These are phyloP conservation scores for Pyrocoelia pectoralis DNA, from an alignment of 2,888 invertebrate species.

Conservation along the genomic window DNA sequence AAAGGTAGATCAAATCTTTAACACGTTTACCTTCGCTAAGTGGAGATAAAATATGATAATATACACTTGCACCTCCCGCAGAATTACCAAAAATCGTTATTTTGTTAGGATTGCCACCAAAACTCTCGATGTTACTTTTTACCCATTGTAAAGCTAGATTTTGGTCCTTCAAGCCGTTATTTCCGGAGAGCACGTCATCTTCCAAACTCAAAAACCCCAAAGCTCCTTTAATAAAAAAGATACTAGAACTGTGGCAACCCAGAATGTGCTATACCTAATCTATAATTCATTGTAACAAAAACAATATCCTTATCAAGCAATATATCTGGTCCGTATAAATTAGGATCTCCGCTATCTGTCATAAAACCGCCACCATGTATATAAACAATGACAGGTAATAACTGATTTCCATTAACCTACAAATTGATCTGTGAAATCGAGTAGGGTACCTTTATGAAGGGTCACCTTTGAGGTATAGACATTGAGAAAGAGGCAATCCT, in stretches of 20 bases:
- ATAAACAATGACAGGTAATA: constrained; percentile 76
- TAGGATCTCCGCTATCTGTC: constrained; percentile 72
- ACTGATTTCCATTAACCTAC: not conserved
- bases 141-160: constrained; percentile 16
- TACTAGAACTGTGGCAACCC: no score
- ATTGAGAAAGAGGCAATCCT: constrained; percentile 8
- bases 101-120: constrained; percentile 17
- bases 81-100: constrained; percentile 59
- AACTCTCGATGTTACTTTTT: constrained; percentile 12
- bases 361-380: constrained; percentile 80
- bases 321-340: constrained; percentile 75
- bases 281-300: constrained; percentile 57
- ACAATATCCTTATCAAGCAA: constrained; percentile 75
- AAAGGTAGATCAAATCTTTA: not conserved
- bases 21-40: constrained; percentile 52
- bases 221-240: not conserved
- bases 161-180: constrained; percentile 20
- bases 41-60: constrained; percentile 58
- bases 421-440: not conserved
- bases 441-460: not conserved
- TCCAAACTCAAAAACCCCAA: constrained; percentile 21
- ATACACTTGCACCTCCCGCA: constrained; percentile 58
- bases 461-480: constrained; percentile 11
- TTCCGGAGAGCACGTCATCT: constrained; percentile 14
- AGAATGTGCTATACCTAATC: constrained; percentile 12